A percentile compares a stretch with the other conserved stretches of the same genome.
Conservation (phyloP, 2,888 invertebrate species). For the Diarsia dahlii region DNA sequence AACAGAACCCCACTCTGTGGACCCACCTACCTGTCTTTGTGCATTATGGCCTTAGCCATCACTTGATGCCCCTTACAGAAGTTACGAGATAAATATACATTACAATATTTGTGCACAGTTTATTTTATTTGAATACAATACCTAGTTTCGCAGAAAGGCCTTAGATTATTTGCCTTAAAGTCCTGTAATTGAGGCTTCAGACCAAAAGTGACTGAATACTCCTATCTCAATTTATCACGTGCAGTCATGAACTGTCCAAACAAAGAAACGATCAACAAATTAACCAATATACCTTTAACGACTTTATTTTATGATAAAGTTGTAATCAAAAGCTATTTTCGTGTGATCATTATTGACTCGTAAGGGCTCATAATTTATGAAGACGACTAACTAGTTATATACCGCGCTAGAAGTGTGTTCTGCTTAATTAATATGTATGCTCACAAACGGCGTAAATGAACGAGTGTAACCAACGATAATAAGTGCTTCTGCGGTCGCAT, state of each 20-base stretch:
- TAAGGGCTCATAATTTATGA: neutral
- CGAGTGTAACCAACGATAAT: constrained; percentile 11
- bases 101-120: neutral
- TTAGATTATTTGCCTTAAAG: neutral
- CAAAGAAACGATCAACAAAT: constrained; percentile 1
- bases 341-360: constrained; percentile 1
- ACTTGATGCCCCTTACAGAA: constrained; percentile 1
- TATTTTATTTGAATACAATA: neutral
- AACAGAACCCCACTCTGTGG: neutral
- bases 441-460: constrained; percentile 12
- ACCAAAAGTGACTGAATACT: neutral
- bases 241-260: constrained; percentile 18
- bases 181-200: neutral
- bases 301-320: neutral
- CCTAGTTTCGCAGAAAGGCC: neutral
- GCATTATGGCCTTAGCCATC: constrained; percentile 31
- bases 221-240: neutral
- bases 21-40: neutral
- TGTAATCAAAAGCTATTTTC: constrained; percentile 19
- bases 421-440: neutral
- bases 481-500: constrained; percentile 8
- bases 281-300: neutral
- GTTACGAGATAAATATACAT: neutral
- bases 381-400: neutral
- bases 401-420: neutral